Percentiles rank a stretch among this genome's conserved stretches.
Evolutionary conservation across 2,888 invertebrate species (phyloP).

Genomic region (Phlogophora meticulosa): DNA sequence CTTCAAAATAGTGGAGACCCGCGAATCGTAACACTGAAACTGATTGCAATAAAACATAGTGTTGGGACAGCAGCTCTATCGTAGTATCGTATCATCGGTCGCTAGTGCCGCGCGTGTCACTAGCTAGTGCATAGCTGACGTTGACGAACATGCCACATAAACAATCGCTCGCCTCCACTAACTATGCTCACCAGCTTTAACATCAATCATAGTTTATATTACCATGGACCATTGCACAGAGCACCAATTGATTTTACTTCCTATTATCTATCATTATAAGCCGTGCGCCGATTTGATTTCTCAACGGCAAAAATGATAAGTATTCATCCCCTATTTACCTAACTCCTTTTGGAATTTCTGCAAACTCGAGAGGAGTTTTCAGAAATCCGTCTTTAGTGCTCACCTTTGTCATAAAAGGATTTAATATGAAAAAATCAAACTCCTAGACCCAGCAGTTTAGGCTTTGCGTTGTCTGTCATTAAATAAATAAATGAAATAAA

Average conservation of each 20-base stretch:
- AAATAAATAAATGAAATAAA: too few species aligned
- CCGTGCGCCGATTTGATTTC: too few species aligned
- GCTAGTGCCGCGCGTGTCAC: constrained; percentile 27
- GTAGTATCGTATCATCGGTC: constrained; percentile 27
- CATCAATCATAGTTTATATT: constrained; percentile 41
- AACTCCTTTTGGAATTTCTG: too few species aligned
- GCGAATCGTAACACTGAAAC: constrained; percentile 29
- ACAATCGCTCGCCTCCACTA: constrained; percentile 37
- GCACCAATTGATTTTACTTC: background rate
- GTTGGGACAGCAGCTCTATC: constrained; percentile 14
- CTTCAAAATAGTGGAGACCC: constrained; percentile 5
- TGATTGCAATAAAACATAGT: constrained; percentile 21
- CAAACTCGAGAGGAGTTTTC: too few species aligned
- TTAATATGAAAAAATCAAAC: too few species aligned
- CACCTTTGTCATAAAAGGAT: too few species aligned
- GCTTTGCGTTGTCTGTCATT: too few species aligned
- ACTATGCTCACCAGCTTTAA: constrained; percentile 22
- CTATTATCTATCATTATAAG: too few species aligned
- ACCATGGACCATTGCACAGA: background rate
- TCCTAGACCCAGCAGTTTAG: too few species aligned
- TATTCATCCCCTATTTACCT: too few species aligned
- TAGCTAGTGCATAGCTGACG: constrained; percentile 9
- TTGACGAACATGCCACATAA: constrained; percentile 59
- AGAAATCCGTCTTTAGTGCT: too few species aligned
- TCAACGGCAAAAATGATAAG: too few species aligned